A percentile compares a stretch with the other conserved stretches of the same genome.
phyloP scores from a whole-genome alignment of 2,888 invertebrate species.

The Phorcus lineatus region DNA sequence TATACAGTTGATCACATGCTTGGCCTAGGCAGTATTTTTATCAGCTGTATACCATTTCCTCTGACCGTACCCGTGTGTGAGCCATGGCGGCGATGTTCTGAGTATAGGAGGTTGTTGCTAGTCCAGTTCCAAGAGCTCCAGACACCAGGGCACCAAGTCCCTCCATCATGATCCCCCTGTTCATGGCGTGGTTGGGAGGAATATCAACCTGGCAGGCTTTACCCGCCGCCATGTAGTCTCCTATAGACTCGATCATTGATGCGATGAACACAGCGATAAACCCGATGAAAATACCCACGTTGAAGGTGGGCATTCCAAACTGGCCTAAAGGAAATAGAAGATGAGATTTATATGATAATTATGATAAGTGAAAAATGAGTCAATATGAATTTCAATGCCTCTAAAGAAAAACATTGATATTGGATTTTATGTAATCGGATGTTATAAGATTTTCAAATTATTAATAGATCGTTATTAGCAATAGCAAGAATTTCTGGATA shows the following conservation, averaged over 20 bases:
- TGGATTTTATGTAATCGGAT: too few species aligned
- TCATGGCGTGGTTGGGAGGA: conserved; percentile 61
- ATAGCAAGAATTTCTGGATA: too few species aligned
- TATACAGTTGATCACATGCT: too few species aligned
- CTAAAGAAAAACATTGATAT: too few species aligned
- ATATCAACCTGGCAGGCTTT: conserved; percentile 45
- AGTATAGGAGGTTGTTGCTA: conserved; percentile 65
- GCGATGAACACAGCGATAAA: conserved; percentile 56
- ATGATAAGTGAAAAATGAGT: too few species aligned
- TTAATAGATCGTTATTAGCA: too few species aligned
- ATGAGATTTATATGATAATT: too few species aligned
- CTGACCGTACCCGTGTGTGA: conserved; percentile 35
- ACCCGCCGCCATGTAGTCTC: conserved; percentile 61
- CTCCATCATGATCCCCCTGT: conserved; percentile 61
- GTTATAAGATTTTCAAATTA: too few species aligned
- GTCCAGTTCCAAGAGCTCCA: conserved; percentile 59
- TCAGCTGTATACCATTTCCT: too few species aligned
- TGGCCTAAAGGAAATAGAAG: conserved; percentile 52
- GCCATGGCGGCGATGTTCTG: conserved; percentile 50
- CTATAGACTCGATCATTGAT: conserved; percentile 61
- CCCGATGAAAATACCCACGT: conserved; percentile 52
- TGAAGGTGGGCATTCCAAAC: conserved; percentile 58
- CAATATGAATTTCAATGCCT: too few species aligned
- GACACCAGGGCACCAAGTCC: conserved; percentile 58
- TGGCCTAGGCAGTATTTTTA: too few species aligned